Conservation (phyloP, 1,140 invertebrate species). For the Drosophila setifemur region DNA sequence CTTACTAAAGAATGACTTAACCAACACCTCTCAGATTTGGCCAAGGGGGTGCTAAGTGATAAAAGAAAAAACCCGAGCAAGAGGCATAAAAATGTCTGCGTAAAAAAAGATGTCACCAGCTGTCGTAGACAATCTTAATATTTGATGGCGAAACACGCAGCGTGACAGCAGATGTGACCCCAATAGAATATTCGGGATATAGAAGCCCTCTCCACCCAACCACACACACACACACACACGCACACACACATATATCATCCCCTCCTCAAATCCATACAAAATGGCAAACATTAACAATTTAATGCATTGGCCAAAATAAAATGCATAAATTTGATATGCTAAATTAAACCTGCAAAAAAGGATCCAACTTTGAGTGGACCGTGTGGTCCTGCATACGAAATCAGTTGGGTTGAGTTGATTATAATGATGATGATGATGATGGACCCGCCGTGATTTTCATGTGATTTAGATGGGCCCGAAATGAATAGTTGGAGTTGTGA, state of each 20-base stretch:
- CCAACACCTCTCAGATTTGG: not conserved
- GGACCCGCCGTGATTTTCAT: conserved; percentile 26
- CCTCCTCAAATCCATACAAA: conserved; percentile 11
- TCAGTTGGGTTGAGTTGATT: conserved; percentile 38
- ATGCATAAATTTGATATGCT: conserved; percentile 62
- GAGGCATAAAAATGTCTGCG: conserved; percentile 37
- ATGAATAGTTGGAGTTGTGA: not conserved
- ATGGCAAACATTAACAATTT: conserved; percentile 47
- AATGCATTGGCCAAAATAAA: conserved; percentile 48
- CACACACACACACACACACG: not conserved
- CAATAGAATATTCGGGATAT: not conserved
- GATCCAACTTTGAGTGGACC: conserved; percentile 28
- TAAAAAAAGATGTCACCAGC: conserved; percentile 57
- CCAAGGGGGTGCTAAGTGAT: conserved; percentile 32
- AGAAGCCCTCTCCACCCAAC: too few species aligned
- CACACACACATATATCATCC: not conserved
- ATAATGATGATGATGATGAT: conserved; percentile 28
- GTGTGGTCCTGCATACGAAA: conserved; percentile 59
- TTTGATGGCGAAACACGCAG: conserved; percentile 67
- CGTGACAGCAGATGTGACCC: conserved; percentile 49
- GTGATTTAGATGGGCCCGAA: conserved; percentile 9
- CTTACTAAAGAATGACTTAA: too few species aligned
- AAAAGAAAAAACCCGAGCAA: conserved; percentile 19
- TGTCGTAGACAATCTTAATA: conserved; percentile 74
- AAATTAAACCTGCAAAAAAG: conserved; percentile 38